Base-by-base conservation (phyloP, 1,140 invertebrate genomes). In the Paralvinella palmiformis region DNA sequence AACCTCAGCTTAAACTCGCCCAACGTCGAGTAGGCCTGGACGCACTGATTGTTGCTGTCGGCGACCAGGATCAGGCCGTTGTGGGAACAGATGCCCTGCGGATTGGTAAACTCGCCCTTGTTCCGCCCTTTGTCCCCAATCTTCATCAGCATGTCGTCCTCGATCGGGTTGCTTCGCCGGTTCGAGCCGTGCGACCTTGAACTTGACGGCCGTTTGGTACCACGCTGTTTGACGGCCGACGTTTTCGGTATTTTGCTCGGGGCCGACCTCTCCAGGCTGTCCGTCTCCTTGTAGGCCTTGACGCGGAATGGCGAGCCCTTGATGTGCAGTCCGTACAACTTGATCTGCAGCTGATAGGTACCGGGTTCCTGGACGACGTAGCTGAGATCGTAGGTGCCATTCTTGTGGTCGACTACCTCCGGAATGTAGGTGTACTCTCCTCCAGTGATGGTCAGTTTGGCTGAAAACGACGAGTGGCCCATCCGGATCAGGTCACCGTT, bases 41-140 rank as follows among this genome's bases (percentile, higher is more conserved):
- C 77, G 65, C 79, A 82, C 72, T 85, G 84, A 68, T 85, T 85
- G 69, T 85, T 85, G 60, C 84, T 85, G 68, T 86, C 85, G 4
- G 85, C 83, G 7, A 85, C 80, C 3, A 84, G 68, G 50, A 86
- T 79, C 52, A 75, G 78, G 5, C 81, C 82, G 59, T 81, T 76
- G 6, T 70, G 31, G 33, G 27, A 57, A 13, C 24, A 31, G 13
- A 85, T 72, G 29, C 83, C 85, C 73, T 86, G 85, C 24, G 85
- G 85, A 73, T 86, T 86, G 17, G 81, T 82, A 71, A 86, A 86
- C 68, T 86, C 84, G 32, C 85, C 84, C 65, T 80, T 78, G 48
- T 80, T 82, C 36, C 84, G 71, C 59, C 85, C 85, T 68, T 82
- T 79, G 6, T 66, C 69, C 15, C 85, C 85, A 35, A 85, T 76